Conservation (phyloP, 2,797 vertebrate species). For the Rhinoraja longicauda region DNA sequence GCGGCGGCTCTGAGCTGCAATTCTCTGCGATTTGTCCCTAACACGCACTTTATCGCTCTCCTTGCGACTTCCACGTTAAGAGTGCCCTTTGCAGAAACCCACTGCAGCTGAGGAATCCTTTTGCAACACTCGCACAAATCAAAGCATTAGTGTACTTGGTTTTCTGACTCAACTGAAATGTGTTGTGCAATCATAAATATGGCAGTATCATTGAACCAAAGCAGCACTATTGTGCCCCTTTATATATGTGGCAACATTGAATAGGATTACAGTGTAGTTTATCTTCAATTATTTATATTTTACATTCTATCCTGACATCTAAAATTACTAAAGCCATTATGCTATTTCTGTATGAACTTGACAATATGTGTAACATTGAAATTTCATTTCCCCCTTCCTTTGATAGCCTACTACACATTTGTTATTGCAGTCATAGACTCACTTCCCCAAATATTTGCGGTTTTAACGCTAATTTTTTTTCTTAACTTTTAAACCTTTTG, state of each 20-base stretch:
- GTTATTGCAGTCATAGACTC: not conserved
- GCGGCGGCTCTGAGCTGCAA: too few relatives aligned
- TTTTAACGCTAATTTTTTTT: not conserved
- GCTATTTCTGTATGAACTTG: not conserved
- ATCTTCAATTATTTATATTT: not conserved
- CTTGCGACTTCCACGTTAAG: not conserved
- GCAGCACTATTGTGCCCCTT: not conserved
- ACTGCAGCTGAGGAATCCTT: not conserved
- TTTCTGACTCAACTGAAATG: not conserved
- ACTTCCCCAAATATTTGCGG: not conserved
- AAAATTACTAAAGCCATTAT: not conserved
- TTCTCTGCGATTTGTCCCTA: too few relatives aligned
- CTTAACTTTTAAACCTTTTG: not conserved
- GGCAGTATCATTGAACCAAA: not conserved
- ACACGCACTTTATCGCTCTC: not conserved
- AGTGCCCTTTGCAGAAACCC: not conserved
- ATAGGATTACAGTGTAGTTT: too few relatives aligned
- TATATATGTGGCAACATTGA: not conserved
- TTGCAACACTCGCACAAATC: not conserved
- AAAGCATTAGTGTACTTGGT: not conserved
- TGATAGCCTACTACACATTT: not conserved
- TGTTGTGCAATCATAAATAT: not conserved
- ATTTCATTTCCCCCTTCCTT: not conserved
- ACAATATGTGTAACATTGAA: not conserved
- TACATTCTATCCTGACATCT: not conserved